Conservation (phyloP, 2,797 vertebrate genomes). For the Lates japonicus region DNA sequence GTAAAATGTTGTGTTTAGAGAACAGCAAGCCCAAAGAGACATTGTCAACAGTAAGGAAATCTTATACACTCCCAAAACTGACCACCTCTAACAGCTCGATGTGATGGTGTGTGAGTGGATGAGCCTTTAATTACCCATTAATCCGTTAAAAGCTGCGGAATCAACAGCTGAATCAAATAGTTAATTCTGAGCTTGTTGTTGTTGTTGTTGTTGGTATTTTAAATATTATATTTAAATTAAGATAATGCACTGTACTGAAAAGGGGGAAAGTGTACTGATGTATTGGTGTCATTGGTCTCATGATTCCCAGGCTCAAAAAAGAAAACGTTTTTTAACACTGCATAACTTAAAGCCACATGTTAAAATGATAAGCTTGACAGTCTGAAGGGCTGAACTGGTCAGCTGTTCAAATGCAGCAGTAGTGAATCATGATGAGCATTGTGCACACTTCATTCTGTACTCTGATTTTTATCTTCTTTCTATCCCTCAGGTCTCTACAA, state of each 20-base stretch:
- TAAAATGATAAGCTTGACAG: neutral
- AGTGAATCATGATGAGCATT: neutral
- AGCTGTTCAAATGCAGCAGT: neutral
- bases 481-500: constrained; percentile 90
- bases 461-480: constrained; percentile 3
- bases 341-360: neutral
- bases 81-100: neutral
- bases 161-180: constrained; percentile 8
- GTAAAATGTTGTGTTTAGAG: neutral
- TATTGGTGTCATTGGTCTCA: neutral
- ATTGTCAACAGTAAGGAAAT: neutral
- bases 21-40: neutral
- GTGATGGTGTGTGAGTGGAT: neutral
- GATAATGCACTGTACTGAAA: neutral
- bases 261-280: neutral
- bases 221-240: neutral
- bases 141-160: constrained; percentile 65
- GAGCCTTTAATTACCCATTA: constrained; percentile 47
- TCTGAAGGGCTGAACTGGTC: neutral
- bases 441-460: neutral
- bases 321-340: neutral
- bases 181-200: constrained; percentile 4
- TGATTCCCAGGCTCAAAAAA: neutral
- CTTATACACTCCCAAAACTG: neutral
- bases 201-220: neutral